Base-by-base conservation (phyloP, 64 coral and sea anemone species). In the Acropora tenuis region DNA sequence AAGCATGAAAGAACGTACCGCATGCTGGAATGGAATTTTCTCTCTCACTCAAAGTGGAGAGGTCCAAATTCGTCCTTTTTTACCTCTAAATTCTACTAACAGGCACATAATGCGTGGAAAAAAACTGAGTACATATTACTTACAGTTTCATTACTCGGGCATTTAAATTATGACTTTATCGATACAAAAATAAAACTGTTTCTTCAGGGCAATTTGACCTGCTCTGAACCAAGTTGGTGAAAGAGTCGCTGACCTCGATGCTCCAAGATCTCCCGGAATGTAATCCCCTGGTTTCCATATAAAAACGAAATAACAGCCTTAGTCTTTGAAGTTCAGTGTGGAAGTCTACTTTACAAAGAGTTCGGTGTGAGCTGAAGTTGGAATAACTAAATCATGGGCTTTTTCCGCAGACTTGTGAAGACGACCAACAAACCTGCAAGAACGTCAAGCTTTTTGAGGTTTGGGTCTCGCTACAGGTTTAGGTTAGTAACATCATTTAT, bases 381-480 rank as follows among this genome's bases (percentile, higher is more conserved):
- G 18, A 20, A 0, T 71, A 6, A 55, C 52, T 55, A 55, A 71
- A 78, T 50, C 1, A 50, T 48, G 76, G 11, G 45, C 59, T 16
- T 63, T 50, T 20, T 78, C 43, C 67, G 10, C 80, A 99, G 97
- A 74, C 76, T 99, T 5, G 69, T 96, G 9, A 99, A 99, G 69
- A 88, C 94, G 48, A 85, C 89, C 10, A 93, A 45, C 55, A 96
- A 88, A 66, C 94, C 94, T 52, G 81, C 82, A 58, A 89, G 91
- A 75, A 94, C 94, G 11, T 60, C 89, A 40, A 94, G 97, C 71
- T 94, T 99, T 18, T 90, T 99, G 7, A 69, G 89, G 41, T 86
- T 93, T 88, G 97, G 97, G 1, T 99, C 97, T 4, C 88, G 94
- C 20, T 99, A 96, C 77, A 93, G 97, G 95, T 99, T 83, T 74